Base-by-base conservation (phyloP, 2,888 invertebrate genomes). In the Orgyia antiqua region DNA sequence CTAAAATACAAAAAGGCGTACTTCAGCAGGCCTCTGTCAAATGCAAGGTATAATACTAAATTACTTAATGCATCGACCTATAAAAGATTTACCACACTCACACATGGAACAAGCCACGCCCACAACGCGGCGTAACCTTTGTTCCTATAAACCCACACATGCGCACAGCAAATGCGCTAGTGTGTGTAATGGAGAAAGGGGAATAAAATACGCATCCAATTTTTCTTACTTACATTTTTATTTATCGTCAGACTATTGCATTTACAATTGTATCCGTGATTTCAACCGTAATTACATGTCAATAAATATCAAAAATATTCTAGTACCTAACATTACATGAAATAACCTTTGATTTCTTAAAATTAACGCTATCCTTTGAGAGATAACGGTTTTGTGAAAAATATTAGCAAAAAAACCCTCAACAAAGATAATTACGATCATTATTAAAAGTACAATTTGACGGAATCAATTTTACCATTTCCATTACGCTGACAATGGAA, bases 61-160 rank as follows among this genome's bases (percentile, higher is more conserved):
- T 83, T 78, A 83, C 79, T 80, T 77, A 83, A 83, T 79, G 83
- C 83, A 83, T 59, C 78, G 77, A 82, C 77, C 83, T 83, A 82
- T 83, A 78, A 82, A 83, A 83, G 82, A 83, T 83, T 80, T 79
- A 82, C 68, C 68, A 51, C 74, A 68, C 76, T 33, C 70, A 67
- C 73, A 53, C 24, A 24, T 8, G 3, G 13, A 1, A 31, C 13
- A 51, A 9, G 58, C 72, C 77, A 65, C 78, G 65, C 79, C 78
- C 59, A 53, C 51, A 23, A 11, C 29, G 39, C 54, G 48, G 52
- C 62, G 54, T 42, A 54, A 45, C 55, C 73, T 73, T 79, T 76
- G 76, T 76, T 70, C 73, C 61, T 57, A 68, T 59, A 53, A 44
- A 44, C 32, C 43, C 68, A 74, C 70, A 65, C 67, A 76, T 70